Conservation (phyloP, 2,797 vertebrate species). For the Buceros bicornis region DNA sequence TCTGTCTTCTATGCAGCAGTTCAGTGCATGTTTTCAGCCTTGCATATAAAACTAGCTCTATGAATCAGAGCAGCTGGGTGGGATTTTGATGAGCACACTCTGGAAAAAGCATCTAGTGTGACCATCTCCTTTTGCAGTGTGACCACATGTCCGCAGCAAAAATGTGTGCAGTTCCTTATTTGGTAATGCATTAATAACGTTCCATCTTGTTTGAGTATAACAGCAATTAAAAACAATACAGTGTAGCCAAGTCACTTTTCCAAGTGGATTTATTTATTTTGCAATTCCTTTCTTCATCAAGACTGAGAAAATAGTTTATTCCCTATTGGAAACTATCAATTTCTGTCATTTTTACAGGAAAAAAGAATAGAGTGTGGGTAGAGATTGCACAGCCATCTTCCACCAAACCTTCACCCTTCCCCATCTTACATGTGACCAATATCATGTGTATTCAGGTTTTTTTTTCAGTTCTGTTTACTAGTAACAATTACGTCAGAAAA, state of each 20-base stretch:
- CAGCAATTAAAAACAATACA: not conserved
- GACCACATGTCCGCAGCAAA: constrained; percentile 47
- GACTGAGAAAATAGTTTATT: not conserved
- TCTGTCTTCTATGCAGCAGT: not conserved
- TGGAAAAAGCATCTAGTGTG: constrained; percentile 59
- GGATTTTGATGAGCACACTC: constrained; percentile 16
- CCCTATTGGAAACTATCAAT: not conserved
- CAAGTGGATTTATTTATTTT: not conserved
- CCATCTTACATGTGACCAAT: not conserved
- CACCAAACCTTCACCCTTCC: not conserved
- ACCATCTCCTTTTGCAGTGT: constrained; percentile 24
- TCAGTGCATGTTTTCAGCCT: not conserved
- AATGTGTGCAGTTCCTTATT: constrained; percentile 57
- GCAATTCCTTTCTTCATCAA: not conserved
- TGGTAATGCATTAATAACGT: constrained; percentile 40
- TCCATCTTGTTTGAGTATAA: not conserved
- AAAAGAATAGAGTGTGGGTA: not conserved
- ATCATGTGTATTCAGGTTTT: not conserved
- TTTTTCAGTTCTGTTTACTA: not conserved
- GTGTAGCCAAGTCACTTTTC: rapidly evolving
- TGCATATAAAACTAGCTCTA: not conserved
- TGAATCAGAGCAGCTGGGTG: constrained; percentile 66
- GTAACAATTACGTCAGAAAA: not conserved
- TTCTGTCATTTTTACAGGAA: not conserved
- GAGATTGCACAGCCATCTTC: not conserved